Base-by-base conservation (phyloP, 2,888 invertebrate genomes). In the Galerucella pusilla region DNA sequence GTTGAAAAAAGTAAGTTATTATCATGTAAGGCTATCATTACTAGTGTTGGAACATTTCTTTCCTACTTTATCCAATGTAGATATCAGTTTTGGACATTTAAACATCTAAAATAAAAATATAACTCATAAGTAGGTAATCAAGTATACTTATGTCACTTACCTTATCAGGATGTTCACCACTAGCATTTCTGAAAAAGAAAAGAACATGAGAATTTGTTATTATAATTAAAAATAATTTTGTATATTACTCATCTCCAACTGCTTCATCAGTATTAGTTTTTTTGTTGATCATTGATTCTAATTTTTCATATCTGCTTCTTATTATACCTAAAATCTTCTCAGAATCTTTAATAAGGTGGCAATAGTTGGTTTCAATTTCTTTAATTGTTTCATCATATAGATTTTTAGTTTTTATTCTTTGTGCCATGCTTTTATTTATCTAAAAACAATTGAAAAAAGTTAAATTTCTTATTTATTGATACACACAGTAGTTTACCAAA, bases 281-380 rank as follows among this genome's bases (percentile, higher is more conserved):
- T 78, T 87, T 87, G 69, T 87, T 85, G 80, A 86, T 85, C 45
- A 83, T 80, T 35, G 81, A 83, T 71, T 84, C 84, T 14, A 86
- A 72, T 66, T 83, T 80, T 11, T 80, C 78, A 25, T 78, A 81
- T 64, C 83, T 81, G 68, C 82, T 82, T 65, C 81, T 77, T 1
- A 85, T 81, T 11, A 80, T 78, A 14, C 76, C 76, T 9, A 84
- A 78, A 20, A 87, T 71, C 6, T 79, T 80, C 6, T 80, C 82
- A 0, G 86, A 85, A 3, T 81, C 81, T 54, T 82, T 81, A 9
- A 86, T 83, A 20, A 87, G 79, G 67, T 81, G 80, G 0, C 75
- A 68, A 70, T 86, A 86, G 54, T 83, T 82, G 5, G 78, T 79
- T 75, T 85, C 85, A 7, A 86, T 84, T 73, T 86, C 84, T 20